These are phyloP conservation scores for Echinarachnius parma DNA, from an alignment of 53 echinoderm and acorn worm genomes.

Conservation along the genomic window DNA sequence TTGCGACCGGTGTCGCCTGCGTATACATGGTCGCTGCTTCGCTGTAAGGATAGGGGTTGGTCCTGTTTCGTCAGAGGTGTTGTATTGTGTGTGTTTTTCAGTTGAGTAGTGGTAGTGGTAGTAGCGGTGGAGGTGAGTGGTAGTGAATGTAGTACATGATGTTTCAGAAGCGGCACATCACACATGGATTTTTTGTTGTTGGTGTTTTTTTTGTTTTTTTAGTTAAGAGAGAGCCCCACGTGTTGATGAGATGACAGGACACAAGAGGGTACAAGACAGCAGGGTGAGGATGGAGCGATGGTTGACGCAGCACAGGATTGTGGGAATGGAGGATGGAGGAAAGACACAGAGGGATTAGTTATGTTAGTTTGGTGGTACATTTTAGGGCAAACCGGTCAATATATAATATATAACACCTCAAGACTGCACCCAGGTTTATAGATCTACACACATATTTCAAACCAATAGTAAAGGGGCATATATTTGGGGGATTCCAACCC, in stretches of 20 bases:
- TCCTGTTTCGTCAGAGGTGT: constrained; percentile 61
- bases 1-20: constrained; percentile 80
- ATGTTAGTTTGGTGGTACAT: constrained; percentile 15
- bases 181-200: constrained; percentile 49
- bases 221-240: constrained; percentile 40
- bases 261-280: constrained; percentile 51
- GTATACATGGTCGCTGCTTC: constrained; percentile 97
- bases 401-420: too few relatives aligned
- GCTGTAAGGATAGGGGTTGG: constrained; percentile 99
- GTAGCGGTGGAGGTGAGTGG: too few relatives aligned
- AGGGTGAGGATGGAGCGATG: constrained; percentile 52
- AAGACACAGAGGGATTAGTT: constrained; percentile 51
- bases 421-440: too few relatives aligned
- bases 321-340: constrained; percentile 43
- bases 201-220: too few relatives aligned
- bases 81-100: constrained; percentile 19
- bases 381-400: too few relatives aligned
- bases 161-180: constrained; percentile 33
- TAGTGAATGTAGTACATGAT: constrained; percentile 23
- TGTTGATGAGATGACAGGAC: constrained; percentile 53
- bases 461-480: too few relatives aligned
- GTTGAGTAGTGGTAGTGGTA: constrained; percentile 53
- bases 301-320: constrained; percentile 22
- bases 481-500: too few relatives aligned
- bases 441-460: too few relatives aligned